phyloP scores from a whole-genome alignment of 1,140 invertebrate species.

The Sarcophaga bullata region DNA sequence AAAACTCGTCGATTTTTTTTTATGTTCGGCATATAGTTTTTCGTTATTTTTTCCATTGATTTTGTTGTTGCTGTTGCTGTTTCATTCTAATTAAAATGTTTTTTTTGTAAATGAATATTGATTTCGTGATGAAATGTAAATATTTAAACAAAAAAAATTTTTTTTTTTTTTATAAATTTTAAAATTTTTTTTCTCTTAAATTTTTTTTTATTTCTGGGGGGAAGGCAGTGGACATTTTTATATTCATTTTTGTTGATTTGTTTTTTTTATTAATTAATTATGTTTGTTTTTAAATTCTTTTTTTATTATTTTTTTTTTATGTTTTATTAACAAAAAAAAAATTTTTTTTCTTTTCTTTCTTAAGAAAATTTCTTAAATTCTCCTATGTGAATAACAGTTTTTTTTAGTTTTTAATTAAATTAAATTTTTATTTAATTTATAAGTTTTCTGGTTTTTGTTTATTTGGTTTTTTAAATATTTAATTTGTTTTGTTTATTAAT shows the following conservation, averaged over 20 bases:
- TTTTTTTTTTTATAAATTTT: background rate
- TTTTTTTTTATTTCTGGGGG: constrained; percentile 29
- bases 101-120: background rate
- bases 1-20: background rate
- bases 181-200: background rate
- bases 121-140: constrained; percentile 17
- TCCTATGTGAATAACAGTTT: constrained; percentile 14
- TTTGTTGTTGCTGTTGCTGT: too few species aligned
- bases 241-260: background rate
- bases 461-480: background rate
- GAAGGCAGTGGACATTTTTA: constrained; percentile 35
- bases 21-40: background rate
- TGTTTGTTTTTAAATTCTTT: background rate
- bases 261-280: background rate
- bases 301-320: constrained; percentile 28
- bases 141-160: constrained; percentile 9
- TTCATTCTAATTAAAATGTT: constrained; percentile 13
- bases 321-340: constrained; percentile 33
- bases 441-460: background rate
- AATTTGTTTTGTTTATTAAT: background rate
- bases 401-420: background rate
- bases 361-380: constrained; percentile 3
- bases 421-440: background rate
- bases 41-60: background rate
- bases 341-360: background rate